phyloP scores from a whole-genome alignment of 2,113 vertebrate species.

The Thryonomys swinderianus region DNA sequence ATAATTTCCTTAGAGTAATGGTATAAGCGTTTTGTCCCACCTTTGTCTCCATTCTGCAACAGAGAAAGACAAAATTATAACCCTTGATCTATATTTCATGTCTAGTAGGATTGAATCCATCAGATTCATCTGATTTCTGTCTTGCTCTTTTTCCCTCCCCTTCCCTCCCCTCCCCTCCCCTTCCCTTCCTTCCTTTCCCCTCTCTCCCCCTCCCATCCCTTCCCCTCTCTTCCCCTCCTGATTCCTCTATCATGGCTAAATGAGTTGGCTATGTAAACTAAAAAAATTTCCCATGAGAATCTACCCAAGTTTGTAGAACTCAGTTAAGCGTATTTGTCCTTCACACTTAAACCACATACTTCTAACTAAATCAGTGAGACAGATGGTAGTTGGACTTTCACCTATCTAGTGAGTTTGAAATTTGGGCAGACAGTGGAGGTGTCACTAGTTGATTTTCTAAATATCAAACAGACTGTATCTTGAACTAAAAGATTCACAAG shows the following conservation, averaged over 20 bases:
- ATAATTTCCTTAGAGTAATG: neutral
- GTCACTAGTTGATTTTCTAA: neutral
- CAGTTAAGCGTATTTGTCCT: neutral
- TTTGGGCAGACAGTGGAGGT: neutral
- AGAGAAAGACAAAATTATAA: neutral
- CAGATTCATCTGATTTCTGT: neutral
- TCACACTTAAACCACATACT: neutral
- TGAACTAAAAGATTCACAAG: neutral
- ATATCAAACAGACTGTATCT: neutral
- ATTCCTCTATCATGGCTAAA: neutral
- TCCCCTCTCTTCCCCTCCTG: neutral
- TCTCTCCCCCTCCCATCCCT: too few species aligned
- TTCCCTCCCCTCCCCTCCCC: neutral
- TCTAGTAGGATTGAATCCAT: neutral
- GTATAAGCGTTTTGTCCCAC: neutral
- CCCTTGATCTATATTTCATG: neutral
- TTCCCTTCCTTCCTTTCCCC: neutral
- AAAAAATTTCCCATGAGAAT: neutral
- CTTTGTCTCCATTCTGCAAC: neutral
- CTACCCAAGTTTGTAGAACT: neutral
- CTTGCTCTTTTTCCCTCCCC: fast-evolving
- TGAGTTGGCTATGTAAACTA: neutral
- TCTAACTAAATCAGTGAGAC: conserved; percentile 4
- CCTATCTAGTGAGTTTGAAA: conserved; percentile 26
- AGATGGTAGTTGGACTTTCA: neutral